Percentiles rank a stretch among this genome's conserved stretches.
Evolutionary conservation across 2,797 vertebrate genomes (phyloP).

Genomic region (Anolis apletophallus): DNA sequence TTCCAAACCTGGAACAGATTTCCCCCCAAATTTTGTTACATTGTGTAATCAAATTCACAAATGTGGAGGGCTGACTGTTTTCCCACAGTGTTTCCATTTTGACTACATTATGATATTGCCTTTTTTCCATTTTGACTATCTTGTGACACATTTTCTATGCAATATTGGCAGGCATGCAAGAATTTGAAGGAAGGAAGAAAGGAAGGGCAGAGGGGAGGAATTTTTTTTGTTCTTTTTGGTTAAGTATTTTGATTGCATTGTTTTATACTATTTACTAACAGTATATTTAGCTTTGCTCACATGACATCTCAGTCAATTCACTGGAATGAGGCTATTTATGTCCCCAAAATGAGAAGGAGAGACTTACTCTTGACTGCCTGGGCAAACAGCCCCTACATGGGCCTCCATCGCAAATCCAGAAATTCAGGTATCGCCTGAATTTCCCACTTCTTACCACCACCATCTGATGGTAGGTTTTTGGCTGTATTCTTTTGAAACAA

Average conservation of each 20-base stretch:
- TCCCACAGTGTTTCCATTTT: too few relatives aligned
- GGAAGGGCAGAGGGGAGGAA: too few relatives aligned
- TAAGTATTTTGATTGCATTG: neutral
- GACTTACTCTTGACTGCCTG: conserved; percentile 35
- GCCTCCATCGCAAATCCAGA: conserved; percentile 39
- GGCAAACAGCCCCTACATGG: conserved; percentile 37
- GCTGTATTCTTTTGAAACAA: neutral
- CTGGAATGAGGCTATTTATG: conserved; percentile 42
- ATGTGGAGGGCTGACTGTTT: too few relatives aligned
- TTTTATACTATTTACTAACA: neutral
- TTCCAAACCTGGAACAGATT: too few relatives aligned
- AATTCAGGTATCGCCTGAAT: neutral
- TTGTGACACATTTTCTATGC: too few relatives aligned
- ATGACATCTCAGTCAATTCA: neutral
- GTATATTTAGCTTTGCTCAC: too few relatives aligned
- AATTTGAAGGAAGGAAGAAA: too few relatives aligned
- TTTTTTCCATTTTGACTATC: too few relatives aligned
- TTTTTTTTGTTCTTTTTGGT: neutral
- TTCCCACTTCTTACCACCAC: neutral
- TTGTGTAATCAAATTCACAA: too few relatives aligned
- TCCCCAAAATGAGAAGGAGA: neutral
- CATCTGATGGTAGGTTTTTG: neutral
- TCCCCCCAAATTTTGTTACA: too few relatives aligned
- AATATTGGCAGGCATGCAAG: too few relatives aligned
- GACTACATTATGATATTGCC: too few relatives aligned